phyloP scores from a whole-genome alignment of 1,140 invertebrate species.

The Venturia canescens region DNA sequence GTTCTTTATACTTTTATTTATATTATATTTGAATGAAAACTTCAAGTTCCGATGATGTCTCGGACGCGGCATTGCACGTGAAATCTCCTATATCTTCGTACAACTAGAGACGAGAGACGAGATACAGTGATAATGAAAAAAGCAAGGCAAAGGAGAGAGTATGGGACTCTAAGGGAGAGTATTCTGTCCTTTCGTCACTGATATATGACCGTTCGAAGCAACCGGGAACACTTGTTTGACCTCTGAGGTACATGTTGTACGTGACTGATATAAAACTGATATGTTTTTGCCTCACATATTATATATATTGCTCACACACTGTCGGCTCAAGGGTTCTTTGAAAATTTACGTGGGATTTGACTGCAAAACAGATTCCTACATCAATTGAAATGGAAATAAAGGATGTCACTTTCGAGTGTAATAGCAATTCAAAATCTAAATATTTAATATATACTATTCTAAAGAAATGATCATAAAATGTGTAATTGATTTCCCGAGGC shows the following conservation, averaged over 20 bases:
- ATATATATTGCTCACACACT: constrained; percentile 40
- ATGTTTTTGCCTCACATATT: constrained; percentile 50
- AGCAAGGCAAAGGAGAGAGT: no score
- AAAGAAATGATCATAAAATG: no score
- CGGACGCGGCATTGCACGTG: no score
- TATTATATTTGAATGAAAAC: no score
- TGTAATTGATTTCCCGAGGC: no score
- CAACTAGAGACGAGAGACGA: no score
- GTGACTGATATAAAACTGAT: constrained; percentile 71
- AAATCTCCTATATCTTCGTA: no score
- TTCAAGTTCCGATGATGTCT: no score
- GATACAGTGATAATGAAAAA: no score
- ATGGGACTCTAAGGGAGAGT: constrained; percentile 21
- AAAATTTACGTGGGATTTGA: background rate
- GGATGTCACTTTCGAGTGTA: background rate
- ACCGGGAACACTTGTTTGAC: constrained; percentile 46
- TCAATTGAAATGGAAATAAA: background rate
- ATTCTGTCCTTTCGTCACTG: constrained; percentile 68
- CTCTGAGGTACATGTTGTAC: constrained; percentile 69
- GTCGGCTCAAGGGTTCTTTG: constrained; percentile 2
- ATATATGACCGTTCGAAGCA: constrained; percentile 68
- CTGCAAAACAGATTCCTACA: background rate
- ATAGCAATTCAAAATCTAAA: background rate
- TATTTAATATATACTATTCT: no score
- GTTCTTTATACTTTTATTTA: no score